Conservation (phyloP, 2,888 invertebrate species). For the Tineola bisselliella region DNA sequence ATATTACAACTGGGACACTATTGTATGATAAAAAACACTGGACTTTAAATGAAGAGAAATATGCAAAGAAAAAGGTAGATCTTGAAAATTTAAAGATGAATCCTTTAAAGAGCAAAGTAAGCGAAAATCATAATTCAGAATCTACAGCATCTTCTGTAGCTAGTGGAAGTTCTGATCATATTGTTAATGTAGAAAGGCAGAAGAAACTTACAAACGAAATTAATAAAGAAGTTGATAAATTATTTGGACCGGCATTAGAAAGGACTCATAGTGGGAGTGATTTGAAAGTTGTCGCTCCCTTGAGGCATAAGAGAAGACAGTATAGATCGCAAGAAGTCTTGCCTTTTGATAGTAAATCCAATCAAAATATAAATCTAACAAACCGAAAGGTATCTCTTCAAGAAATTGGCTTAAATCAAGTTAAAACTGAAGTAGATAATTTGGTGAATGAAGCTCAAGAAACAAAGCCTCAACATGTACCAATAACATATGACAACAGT, state of each 20-base stretch:
- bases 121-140: constrained; percentile 35
- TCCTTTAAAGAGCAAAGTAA: constrained; percentile 29
- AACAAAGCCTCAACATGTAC: constrained; percentile 26
- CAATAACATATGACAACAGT: constrained; percentile 44
- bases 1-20: constrained; percentile 43
- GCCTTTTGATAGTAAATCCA: constrained; percentile 27
- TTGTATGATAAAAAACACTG: constrained; percentile 43
- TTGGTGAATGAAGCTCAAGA: constrained; percentile 8
- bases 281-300: constrained; percentile 44
- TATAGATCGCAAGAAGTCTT: constrained; percentile 59
- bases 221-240: constrained; percentile 49
- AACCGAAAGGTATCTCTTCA: background rate
- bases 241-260: constrained; percentile 49
- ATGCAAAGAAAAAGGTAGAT: constrained; percentile 18
- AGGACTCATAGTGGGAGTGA: constrained; percentile 55
- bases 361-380: background rate
- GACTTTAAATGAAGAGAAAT: constrained; percentile 22
- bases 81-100: constrained; percentile 27
- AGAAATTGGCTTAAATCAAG: background rate
- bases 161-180: constrained; percentile 47
- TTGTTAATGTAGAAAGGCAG: constrained; percentile 32
- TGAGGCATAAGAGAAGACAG: constrained; percentile 47
- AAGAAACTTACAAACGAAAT: constrained; percentile 38
- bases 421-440: background rate
- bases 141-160: constrained; percentile 39